Evolutionary conservation across 2,888 invertebrate genomes (phyloP).

Genomic region (Galerucella nymphaeae): DNA sequence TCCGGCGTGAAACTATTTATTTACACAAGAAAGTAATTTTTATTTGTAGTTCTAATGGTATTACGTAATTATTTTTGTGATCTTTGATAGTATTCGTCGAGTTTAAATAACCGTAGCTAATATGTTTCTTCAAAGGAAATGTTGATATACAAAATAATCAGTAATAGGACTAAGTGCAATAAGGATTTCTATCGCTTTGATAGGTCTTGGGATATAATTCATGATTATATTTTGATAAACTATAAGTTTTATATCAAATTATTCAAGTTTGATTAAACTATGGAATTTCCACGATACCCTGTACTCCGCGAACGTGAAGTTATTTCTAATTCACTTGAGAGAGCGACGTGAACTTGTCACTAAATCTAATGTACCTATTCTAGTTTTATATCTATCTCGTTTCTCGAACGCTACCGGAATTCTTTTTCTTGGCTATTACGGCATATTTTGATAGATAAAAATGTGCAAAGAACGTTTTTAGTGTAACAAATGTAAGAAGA

Average conservation of each 20-base stretch:
- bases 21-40: conserved; percentile 29
- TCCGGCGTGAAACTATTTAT: conserved; percentile 35
- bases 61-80: conserved; percentile 13
- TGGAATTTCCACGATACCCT: not conserved
- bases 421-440: not conserved
- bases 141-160: not conserved
- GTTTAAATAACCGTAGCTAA: not conserved
- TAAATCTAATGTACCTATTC: not conserved
- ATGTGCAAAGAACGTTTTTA: not conserved
- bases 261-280: too few species aligned
- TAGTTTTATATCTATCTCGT: too few species aligned
- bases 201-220: too few species aligned
- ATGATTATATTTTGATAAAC: too few species aligned
- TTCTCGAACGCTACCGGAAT: not conserved
- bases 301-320: not conserved
- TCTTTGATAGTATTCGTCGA: not conserved
- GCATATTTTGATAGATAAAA: not conserved
- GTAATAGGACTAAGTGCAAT: not conserved
- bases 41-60: conserved; percentile 26
- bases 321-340: not conserved
- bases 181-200: too few species aligned
- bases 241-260: too few species aligned
- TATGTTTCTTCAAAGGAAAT: conserved; percentile 1
- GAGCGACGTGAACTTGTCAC: not conserved
- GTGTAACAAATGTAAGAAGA: not conserved